A percentile compares a stretch with the other conserved stretches of the same genome.
These are phyloP conservation scores for Elgaria multicarinata DNA, from an alignment of 2,113 vertebrate genomes.

Conservation along the genomic window DNA sequence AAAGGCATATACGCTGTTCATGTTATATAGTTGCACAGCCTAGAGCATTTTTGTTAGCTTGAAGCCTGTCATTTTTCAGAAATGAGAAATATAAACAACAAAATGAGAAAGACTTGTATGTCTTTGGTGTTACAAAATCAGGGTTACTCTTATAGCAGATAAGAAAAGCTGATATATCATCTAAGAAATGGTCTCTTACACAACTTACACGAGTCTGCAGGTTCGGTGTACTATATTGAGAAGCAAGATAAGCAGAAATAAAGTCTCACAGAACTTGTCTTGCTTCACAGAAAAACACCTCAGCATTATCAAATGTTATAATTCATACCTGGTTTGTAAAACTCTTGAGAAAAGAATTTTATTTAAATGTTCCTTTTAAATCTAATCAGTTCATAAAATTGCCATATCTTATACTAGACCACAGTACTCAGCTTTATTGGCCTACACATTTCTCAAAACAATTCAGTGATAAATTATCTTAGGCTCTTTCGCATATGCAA, in stretches of 20 bases:
- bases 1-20: background rate
- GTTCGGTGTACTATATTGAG: too few species aligned
- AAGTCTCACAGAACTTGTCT: too few species aligned
- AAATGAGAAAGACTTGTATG: too few species aligned
- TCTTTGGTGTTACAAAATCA: too few species aligned
- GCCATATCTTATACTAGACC: background rate
- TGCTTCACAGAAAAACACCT: too few species aligned
- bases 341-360: background rate
- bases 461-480: background rate
- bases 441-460: background rate
- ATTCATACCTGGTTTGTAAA: background rate
- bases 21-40: background rate
- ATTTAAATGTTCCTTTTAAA: background rate
- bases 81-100: too few species aligned
- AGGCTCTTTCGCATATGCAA: background rate
- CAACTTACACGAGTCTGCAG: too few species aligned
- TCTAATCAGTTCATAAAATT: background rate
- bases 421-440: background rate
- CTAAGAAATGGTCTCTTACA: too few species aligned
- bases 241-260: too few species aligned
- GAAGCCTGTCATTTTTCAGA: background rate
- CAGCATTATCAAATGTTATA: background rate
- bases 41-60: background rate
- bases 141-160: too few species aligned
- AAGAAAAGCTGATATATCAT: too few species aligned